A percentile compares a stretch with the other conserved stretches of the same genome.
These are phyloP conservation scores for Catharus ustulatus DNA, from an alignment of 2,797 vertebrate species.

Conservation along the genomic window DNA sequence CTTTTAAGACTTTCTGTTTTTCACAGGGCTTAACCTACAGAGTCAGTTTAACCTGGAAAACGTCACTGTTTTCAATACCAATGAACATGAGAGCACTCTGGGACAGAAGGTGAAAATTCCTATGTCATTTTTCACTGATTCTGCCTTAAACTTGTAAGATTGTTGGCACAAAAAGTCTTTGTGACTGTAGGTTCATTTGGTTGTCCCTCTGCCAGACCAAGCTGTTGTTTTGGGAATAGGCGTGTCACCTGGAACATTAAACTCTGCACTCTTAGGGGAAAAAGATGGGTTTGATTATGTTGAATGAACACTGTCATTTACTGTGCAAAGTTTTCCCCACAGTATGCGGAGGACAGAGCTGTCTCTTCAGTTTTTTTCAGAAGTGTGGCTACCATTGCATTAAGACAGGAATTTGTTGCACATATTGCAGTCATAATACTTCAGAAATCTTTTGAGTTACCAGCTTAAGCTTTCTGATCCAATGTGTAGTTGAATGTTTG, in stretches of 20 bases:
- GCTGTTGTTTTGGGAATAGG: background rate
- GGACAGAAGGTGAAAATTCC: constrained; percentile 88
- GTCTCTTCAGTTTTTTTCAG: background rate
- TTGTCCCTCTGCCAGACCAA: background rate
- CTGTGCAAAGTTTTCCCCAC: background rate
- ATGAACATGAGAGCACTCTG: constrained; percentile 95
- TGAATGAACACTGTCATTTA: background rate
- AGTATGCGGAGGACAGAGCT: background rate
- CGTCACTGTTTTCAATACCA: constrained; percentile 96
- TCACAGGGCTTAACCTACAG: constrained; percentile 93
- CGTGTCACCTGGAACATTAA: background rate
- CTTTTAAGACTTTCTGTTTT: constrained; percentile 22
- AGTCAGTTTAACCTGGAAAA: constrained; percentile 99
- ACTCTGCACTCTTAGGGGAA: background rate
- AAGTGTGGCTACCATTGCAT: background rate
- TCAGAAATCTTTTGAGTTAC: background rate
- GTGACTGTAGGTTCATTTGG: background rate
- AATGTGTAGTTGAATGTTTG: background rate
- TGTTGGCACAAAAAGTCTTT: background rate
- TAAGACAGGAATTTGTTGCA: background rate
- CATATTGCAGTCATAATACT: background rate
- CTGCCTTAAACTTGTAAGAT: fast-evolving
- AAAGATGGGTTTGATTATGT: background rate
- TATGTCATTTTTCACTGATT: background rate
- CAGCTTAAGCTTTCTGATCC: background rate